Conservation (phyloP, 2,797 vertebrate genomes). For the Rhynchotus rufescens region DNA sequence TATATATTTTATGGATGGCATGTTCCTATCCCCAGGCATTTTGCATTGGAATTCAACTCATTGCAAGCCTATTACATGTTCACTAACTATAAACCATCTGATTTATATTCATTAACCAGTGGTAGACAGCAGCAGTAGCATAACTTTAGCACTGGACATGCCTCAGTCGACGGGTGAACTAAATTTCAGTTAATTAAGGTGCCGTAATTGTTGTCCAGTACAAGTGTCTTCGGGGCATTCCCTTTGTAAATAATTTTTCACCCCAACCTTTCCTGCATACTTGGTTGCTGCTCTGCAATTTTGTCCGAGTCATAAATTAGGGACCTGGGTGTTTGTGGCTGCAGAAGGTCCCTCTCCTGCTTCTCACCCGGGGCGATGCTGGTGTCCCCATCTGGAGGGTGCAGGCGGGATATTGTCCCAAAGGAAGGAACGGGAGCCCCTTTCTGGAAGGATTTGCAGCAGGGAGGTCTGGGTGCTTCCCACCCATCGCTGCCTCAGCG, state of each 20-base stretch:
- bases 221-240: conserved; percentile 83
- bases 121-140: conserved; percentile 76
- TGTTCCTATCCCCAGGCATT: conserved; percentile 83
- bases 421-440: not conserved
- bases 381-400: not conserved
- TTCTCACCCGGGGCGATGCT: accelerated
- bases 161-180: conserved; percentile 78
- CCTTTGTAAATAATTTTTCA: conserved; percentile 83
- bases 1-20: conserved; percentile 69
- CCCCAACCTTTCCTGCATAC: conserved; percentile 45
- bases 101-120: conserved; percentile 90
- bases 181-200: conserved; percentile 86
- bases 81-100: conserved; percentile 87
- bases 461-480: not conserved
- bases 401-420: not conserved
- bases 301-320: conserved; percentile 45
- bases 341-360: not conserved
- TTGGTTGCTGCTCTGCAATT: conserved; percentile 52
- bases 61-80: conserved; percentile 83
- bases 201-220: conserved; percentile 85
- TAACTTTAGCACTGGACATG: conserved; percentile 82
- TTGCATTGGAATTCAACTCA: conserved; percentile 84
- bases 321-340: not conserved
- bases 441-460: not conserved
- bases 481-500: accelerated